These are phyloP conservation scores for Patiria pectinifera DNA, from an alignment of 53 echinoderm and acorn worm species.

Conservation along the genomic window DNA sequence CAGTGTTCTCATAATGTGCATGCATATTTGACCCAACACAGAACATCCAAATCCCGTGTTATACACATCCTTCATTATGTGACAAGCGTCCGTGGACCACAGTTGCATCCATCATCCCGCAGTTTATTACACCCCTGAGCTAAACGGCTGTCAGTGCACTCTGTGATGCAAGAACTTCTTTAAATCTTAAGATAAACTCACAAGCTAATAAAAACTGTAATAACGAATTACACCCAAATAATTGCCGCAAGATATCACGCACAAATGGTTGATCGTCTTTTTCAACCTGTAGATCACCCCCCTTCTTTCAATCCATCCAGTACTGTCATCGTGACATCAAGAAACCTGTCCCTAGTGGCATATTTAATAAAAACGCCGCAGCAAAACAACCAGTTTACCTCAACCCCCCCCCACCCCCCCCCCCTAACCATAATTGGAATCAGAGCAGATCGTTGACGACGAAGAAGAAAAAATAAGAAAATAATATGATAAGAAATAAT, in stretches of 20 bases:
- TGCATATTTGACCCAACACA: neutral
- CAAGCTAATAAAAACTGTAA: neutral
- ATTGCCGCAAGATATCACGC: neutral
- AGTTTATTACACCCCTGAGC: neutral
- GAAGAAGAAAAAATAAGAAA: neutral
- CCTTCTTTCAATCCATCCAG: neutral
- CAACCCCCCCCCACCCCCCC: neutral
- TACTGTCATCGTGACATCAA: constrained; percentile 6
- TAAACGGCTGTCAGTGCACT: neutral
- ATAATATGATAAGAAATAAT: neutral
- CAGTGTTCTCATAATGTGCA: no score
- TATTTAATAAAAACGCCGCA: constrained; percentile 22
- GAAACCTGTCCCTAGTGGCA: constrained; percentile 53
- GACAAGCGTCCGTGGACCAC: neutral
- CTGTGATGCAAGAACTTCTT: neutral
- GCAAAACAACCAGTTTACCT: constrained; percentile 11
- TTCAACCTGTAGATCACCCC: constrained; percentile 31
- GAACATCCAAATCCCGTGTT: neutral
- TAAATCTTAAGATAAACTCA: neutral
- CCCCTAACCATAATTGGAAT: constrained; percentile 17
- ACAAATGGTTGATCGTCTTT: neutral
- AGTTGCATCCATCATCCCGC: neutral
- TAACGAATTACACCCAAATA: neutral
- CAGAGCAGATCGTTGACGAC: neutral
- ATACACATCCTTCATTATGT: neutral